Evolutionary conservation across 1,140 invertebrate species (phyloP), one percentile per base, ranked within the genome.

Genomic region (Drosophila seguyi): DNA sequence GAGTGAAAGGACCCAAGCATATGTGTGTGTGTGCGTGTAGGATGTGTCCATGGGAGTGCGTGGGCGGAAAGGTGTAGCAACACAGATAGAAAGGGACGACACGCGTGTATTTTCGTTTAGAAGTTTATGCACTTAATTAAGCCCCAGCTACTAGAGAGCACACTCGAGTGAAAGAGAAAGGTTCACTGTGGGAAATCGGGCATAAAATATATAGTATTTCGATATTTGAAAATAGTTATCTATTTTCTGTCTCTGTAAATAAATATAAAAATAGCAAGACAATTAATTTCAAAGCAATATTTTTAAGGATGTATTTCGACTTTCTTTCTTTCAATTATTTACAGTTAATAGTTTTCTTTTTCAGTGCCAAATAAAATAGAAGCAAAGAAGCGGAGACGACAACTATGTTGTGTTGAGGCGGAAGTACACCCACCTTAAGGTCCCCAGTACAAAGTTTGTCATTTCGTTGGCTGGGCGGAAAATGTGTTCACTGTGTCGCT

Each of bases 81-180:
- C 31, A 18, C 29, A 29, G 42, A 36, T 42, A 36, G 45, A 44
- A 62, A 42, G 45, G 74, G 45, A 56, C 58, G 41, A 13, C 36
- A 66, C 65, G 50, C 48, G 47, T 62, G 59, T 83, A 74, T 86
- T 86, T 86, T 66, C 85, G 75, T 75, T 78, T 69, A 82, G 71
- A 86, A 86, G 78, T 81, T 81, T 81, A 81, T 81, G 66, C 79
- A 81, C 79, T 81, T 81, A 81, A 81, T 81, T 81, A 81, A 81
- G 78, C 77, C 63, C 79, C 65, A 60, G 63, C 39, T 66, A 67
- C 65, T 38, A 67, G 16, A 67, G 34, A 41, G 34, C 38, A 65
- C 18, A 63, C 38, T 42, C 25, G 25, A 66, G n/a, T 45, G 57
- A 62, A 62, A 45, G 62, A 31, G 42, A 50, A 36, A 11, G 50